Conservation (phyloP, 2,797 vertebrate species). For the Sebastiscus tertius region DNA sequence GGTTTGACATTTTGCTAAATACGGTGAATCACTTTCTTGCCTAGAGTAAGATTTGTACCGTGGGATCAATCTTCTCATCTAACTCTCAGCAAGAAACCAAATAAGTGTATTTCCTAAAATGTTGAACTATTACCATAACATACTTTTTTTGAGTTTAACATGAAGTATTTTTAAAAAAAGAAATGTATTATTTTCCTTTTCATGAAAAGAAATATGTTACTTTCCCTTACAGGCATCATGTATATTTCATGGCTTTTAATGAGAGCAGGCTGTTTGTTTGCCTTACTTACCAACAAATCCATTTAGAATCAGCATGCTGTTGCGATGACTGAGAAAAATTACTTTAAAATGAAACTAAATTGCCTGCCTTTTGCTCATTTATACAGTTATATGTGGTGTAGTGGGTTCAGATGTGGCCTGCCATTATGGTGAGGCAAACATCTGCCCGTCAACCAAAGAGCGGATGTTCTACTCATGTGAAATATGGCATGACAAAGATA, state of each 20-base stretch:
- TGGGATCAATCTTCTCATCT: not conserved
- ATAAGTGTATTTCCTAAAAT: not conserved
- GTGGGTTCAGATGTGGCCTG: constrained; percentile 12
- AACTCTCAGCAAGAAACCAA: not conserved
- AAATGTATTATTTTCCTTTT: not conserved
- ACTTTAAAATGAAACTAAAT: not conserved
- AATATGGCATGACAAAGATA: not conserved
- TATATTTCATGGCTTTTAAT: not conserved
- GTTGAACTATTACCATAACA: not conserved
- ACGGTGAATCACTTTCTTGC: not conserved
- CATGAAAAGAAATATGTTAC: not conserved
- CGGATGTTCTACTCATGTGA: not conserved
- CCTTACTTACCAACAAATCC: not conserved
- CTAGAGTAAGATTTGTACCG: not conserved
- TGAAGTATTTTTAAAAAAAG: not conserved
- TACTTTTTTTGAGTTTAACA: not conserved
- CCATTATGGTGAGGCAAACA: constrained; percentile 24
- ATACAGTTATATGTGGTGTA: not conserved
- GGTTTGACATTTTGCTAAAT: not conserved
- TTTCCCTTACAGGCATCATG: not conserved
- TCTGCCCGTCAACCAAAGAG: constrained; percentile 4
- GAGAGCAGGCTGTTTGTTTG: not conserved
- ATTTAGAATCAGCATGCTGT: not conserved
- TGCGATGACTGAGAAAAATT: not conserved
- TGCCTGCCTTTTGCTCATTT: constrained; percentile 20